A percentile compares a stretch with the other conserved stretches of the same genome.
Evolutionary conservation across 2,888 invertebrate genomes (phyloP).

Genomic region (Flabesymbios commensalis): DNA sequence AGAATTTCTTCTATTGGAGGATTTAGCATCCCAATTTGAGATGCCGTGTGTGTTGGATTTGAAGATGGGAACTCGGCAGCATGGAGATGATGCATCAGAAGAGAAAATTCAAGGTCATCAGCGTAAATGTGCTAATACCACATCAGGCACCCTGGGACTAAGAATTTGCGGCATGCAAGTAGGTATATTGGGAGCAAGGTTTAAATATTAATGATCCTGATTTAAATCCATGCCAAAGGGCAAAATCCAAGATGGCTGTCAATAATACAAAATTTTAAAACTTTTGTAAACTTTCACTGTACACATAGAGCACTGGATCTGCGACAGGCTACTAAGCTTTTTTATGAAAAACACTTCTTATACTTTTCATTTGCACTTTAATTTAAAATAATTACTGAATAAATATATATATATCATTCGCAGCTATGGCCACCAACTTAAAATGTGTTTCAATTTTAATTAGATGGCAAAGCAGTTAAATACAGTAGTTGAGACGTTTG

Average conservation of each 20-base stretch:
- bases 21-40: conserved; percentile 65
- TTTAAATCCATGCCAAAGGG: not conserved
- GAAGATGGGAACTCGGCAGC: conserved; percentile 67
- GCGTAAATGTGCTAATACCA: conserved; percentile 64
- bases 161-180: conserved; percentile 63
- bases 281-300: no score
- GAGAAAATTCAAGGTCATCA: conserved; percentile 64
- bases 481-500: no score
- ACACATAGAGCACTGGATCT: no score
- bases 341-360: no score
- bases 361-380: no score
- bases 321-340: no score
- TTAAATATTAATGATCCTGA: not conserved
- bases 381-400: no score
- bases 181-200: not conserved
- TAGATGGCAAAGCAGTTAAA: no score
- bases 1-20: conserved; percentile 68
- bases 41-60: conserved; percentile 67
- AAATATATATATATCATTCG: no score
- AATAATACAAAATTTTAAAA: no score
- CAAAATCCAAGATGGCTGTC: not conserved
- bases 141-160: conserved; percentile 65
- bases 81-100: conserved; percentile 65
- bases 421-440: no score
- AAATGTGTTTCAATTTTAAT: no score